phyloP scores from a whole-genome alignment of 1,140 invertebrate species.

The Euura saliciscinereae region DNA sequence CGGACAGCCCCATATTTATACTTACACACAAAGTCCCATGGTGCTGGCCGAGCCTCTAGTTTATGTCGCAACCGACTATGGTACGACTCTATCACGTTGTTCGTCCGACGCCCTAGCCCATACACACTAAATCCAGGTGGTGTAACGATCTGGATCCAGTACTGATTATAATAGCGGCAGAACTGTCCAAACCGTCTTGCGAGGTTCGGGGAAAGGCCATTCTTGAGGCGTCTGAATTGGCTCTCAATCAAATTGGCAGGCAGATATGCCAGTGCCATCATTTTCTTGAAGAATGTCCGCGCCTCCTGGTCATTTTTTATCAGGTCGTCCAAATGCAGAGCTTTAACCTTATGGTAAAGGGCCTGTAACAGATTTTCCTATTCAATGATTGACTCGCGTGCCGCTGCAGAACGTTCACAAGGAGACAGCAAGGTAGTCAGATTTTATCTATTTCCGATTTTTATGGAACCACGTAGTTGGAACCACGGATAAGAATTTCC shows the following conservation, averaged over 20 bases:
- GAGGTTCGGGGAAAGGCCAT: neutral
- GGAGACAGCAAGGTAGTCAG: neutral
- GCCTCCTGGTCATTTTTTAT: slow-evolving; percentile 8
- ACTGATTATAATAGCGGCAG: neutral
- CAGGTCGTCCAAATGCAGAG: slow-evolving; percentile 5
- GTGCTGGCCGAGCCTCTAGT: neutral
- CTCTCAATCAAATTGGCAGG: too few species aligned
- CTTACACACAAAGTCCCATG: slow-evolving; percentile 21
- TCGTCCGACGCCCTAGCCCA: slow-evolving; percentile 13
- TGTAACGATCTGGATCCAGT: slow-evolving; percentile 17
- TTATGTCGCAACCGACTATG: slow-evolving; percentile 6
- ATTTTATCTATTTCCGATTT: neutral
- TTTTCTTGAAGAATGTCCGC: neutral
- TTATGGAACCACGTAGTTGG: neutral
- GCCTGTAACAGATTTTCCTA: neutral
- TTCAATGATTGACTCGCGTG: too few species aligned
- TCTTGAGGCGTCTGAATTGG: neutral
- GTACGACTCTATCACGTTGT: slow-evolving; percentile 17
- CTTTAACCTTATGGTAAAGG: slow-evolving; percentile 14
- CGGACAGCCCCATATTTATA: neutral
- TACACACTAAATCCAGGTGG: slow-evolving; percentile 14
- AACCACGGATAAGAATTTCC: neutral
- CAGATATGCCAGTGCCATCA: neutral
- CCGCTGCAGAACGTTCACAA: neutral
- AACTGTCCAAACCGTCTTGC: neutral